Evolutionary conservation across 1,140 invertebrate species (phyloP).

Genomic region (Cepaea nemoralis): DNA sequence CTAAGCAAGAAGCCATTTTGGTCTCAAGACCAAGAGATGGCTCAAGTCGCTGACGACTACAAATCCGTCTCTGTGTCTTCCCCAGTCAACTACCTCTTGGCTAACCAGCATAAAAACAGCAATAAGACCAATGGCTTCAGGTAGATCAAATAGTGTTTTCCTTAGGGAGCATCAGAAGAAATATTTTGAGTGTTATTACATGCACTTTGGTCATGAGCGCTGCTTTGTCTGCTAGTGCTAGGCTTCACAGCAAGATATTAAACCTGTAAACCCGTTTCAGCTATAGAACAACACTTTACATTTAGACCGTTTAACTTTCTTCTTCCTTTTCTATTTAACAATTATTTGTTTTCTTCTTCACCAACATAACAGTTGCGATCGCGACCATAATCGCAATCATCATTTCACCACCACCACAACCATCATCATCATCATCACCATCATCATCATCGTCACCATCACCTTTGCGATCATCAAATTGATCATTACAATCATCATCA

Average conservation of each 20-base stretch:
- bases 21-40: slow-evolving; percentile 24
- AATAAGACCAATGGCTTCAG: slow-evolving; percentile 11
- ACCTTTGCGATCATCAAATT: no score
- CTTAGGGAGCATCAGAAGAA: neutral
- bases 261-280: no score
- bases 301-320: no score
- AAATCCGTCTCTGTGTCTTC: slow-evolving; percentile 23
- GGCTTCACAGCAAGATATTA: neutral
- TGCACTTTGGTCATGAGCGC: neutral
- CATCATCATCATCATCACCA: no score
- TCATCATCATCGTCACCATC: no score
- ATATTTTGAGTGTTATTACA: neutral
- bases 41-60: slow-evolving; percentile 15
- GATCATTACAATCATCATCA: no score
- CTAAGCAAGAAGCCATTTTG: slow-evolving; percentile 31
- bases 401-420: no score
- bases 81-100: slow-evolving; percentile 23
- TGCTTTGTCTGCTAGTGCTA: neutral
- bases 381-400: no score
- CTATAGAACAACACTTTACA: no score
- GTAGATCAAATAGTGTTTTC: neutral
- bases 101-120: slow-evolving; percentile 16
- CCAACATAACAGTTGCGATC: no score
- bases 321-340: no score
- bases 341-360: no score